Base-by-base conservation (phyloP, 2,888 invertebrate genomes). In the Xiphydria camelus region DNA sequence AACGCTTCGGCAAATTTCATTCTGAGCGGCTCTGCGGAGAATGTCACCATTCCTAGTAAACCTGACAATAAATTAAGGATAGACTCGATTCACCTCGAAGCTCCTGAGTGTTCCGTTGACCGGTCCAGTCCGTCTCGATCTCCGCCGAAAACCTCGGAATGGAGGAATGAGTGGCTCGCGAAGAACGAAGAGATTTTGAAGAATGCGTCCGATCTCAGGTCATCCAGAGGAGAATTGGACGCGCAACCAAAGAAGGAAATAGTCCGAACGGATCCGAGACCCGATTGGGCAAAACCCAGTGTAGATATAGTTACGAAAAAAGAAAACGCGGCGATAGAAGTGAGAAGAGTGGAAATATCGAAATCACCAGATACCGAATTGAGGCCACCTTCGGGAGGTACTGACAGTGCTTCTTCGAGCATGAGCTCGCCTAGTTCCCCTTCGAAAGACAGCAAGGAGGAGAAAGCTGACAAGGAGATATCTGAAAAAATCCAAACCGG, bases 351-450 rank as follows among this genome's bases (percentile, higher is more conserved):
- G 12, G 70, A 70, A 15, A 45, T 56, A 32, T 53, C 62, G 7
- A 68, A 61, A 39, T 70, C 70, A 32, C 72, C 70, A 20, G 73
- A 72, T 45, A 51, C 58, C 14, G 72, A 72, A 42, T 43, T 70
- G 29, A 62, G 70, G 51, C 66, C 70, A 45, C 60, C 68, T 9
- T 68, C 70, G 5, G 63, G 58, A 23, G 64, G 64, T 40, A 69
- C 69, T 2, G 72, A 71, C 40, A 73, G 70, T 49, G 68, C 69
- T 25, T 70, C 69, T 22, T 72, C 73, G 29, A 71, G 71, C 47
- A 70, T 71, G 68, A 74, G 71, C 47, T 71, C 73, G 21, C 71
- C 72, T 9, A 73, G 70, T 59, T 73, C 72, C 25, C 68, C 70
- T 17, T 73, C 71, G 10, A 70, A 71, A 49, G 70, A 73, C 44